Conservation (phyloP, 1,140 invertebrate genomes). For the Linepithema humile region DNA sequence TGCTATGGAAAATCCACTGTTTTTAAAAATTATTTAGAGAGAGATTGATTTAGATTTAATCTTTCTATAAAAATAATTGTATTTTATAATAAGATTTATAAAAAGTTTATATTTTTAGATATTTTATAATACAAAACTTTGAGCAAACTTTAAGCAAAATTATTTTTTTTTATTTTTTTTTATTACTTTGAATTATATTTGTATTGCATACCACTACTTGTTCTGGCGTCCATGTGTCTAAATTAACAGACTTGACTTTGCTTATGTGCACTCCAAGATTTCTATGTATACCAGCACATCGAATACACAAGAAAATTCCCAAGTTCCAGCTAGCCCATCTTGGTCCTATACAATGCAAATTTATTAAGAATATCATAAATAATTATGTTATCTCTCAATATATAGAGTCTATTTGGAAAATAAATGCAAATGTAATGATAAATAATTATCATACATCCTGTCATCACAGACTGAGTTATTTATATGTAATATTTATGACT, state of each 20-base stretch:
- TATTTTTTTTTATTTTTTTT: not conserved
- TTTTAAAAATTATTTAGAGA: conserved; percentile 7
- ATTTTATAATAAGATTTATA: not conserved
- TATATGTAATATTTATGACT: not conserved
- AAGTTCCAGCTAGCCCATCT: conserved; percentile 99
- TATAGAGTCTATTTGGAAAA: not conserved
- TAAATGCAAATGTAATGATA: not conserved
- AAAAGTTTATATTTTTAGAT: not conserved
- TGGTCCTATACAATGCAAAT: conserved; percentile 89
- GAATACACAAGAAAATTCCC: conserved; percentile 98
- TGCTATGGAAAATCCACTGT: not conserved
- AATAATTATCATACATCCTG: not conserved
- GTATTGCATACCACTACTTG: conserved; percentile 91
- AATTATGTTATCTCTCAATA: not conserved
- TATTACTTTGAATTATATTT: not conserved
- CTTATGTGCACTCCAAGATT: conserved; percentile 99
- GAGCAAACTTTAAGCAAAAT: not conserved
- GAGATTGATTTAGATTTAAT: too few relatives aligned
- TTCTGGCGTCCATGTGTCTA: conserved; percentile 99
- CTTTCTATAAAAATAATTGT: not conserved
- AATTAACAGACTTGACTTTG: conserved; percentile 98
- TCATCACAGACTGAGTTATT: not conserved
- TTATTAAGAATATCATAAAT: not conserved
- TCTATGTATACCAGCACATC: conserved; percentile 98
- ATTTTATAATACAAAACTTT: not conserved